These are phyloP conservation scores for Theropithecus gelada DNA, from an alignment of 2,113 vertebrate species.

Conservation along the genomic window DNA sequence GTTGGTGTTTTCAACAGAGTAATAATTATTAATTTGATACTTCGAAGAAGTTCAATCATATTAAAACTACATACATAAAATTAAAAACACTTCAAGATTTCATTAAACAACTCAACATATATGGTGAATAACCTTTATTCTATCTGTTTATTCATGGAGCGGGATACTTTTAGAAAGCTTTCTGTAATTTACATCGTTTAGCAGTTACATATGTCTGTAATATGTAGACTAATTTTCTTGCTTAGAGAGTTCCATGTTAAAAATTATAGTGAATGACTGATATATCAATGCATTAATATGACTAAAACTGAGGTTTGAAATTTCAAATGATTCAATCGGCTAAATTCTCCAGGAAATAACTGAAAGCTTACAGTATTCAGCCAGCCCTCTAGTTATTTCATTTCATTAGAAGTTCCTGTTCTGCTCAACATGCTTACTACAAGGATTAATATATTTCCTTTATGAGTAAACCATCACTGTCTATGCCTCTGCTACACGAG, in stretches of 20 bases:
- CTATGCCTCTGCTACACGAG: neutral
- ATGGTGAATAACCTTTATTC: neutral
- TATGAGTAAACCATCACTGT: neutral
- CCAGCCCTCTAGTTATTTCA: neutral
- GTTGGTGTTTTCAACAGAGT: neutral
- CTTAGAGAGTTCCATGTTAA: neutral
- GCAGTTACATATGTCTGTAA: neutral
- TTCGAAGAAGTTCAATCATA: neutral
- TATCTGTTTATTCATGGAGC: conserved; percentile 13
- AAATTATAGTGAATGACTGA: neutral
- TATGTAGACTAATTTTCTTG: conserved; percentile 12
- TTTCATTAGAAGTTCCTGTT: neutral
- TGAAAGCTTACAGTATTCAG: neutral
- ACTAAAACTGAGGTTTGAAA: neutral
- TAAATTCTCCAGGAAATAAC: neutral
- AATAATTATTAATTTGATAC: neutral
- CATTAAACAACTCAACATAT: conserved; percentile 30
- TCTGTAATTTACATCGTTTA: conserved; percentile 21
- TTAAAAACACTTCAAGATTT: neutral
- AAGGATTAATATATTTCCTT: neutral
- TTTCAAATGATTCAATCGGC: conserved; percentile 20
- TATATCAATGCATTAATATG: neutral
- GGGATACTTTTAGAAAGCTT: neutral
- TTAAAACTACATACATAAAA: neutral
- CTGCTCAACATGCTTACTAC: neutral